Base-by-base conservation (phyloP, 1,140 invertebrate genomes). In the Oedothorax gibbosus region DNA sequence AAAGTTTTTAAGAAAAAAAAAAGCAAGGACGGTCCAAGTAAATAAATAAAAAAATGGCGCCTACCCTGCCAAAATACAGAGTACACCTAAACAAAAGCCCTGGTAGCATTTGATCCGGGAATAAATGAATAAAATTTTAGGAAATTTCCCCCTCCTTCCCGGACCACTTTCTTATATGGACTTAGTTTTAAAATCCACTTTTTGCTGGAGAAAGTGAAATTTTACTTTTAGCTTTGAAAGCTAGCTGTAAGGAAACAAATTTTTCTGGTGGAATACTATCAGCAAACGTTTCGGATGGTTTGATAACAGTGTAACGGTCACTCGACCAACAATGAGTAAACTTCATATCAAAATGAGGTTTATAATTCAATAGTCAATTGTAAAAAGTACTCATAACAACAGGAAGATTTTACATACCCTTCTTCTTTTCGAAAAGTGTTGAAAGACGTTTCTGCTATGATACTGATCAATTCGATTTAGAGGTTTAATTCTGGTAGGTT, bases 151-250 rank as follows among this genome's bases (percentile, higher is more conserved):
- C 14, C 3, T 50, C 60, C 68, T 54, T 20, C n/a, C n/a, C 18
- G 5, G 8, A 15, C 49, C 2, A 79, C 77, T 68, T 69, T 80
- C 69, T 50, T 72, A 84, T 66, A 75, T 84, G 64, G 81, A 76
- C 81, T 76, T 84, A 84, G 81, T 84, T 84, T 79, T 84, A 84
- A 84, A 84, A 84, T 84, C 81, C 57, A 84, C 81, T 84, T 84
- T 82, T 84, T 84, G 76, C 81, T 21, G 49, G 21, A 82, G 69
- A 82, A 84, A 84, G 81, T 84, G 81, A 84, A 84, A 84, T 84
- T 84, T 64, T 84, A 84, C 81, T 84, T 84, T 68, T 68, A 57
- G 12, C 69, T 64, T 73, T 60, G 35, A 14, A 73, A 82, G 71
- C 18, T 82, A 54, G 80, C 53, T 82, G 71, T 81, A 57, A 82